A percentile compares a stretch with the other conserved stretches of the same genome.
Evolutionary conservation across 2,113 vertebrate genomes (phyloP).

Genomic region (Passer montanus): DNA sequence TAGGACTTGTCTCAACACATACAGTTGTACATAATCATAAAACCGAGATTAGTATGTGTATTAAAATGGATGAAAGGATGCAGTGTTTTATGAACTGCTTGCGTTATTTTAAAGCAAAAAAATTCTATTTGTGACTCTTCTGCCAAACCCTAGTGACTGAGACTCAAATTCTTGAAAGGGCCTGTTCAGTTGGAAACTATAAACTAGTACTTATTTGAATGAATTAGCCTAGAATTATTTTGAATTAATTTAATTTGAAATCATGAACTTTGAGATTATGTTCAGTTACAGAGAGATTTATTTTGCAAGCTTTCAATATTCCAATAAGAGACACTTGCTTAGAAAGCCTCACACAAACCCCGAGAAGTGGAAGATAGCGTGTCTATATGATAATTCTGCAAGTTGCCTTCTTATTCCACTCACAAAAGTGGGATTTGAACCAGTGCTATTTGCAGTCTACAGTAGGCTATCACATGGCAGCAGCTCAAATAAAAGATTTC

Average conservation of each 20-base stretch:
- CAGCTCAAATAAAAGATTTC: neutral
- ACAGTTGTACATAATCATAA: neutral
- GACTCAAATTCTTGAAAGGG: neutral
- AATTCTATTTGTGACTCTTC: neutral
- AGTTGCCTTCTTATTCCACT: neutral
- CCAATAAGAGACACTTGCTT: neutral
- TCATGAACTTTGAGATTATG: neutral
- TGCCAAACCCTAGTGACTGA: neutral
- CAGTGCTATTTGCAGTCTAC: neutral
- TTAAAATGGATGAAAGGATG: neutral
- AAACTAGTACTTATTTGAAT: neutral
- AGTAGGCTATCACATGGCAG: neutral
- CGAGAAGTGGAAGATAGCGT: neutral
- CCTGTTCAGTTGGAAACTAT: neutral
- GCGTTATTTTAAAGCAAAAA: neutral
- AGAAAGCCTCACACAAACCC: neutral
- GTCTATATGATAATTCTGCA: neutral
- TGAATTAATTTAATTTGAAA: neutral
- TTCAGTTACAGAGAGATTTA: neutral
- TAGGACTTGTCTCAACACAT: neutral
- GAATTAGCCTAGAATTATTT: neutral
- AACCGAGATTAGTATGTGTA: neutral
- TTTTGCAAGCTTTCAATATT: neutral
- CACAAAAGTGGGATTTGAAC: neutral
- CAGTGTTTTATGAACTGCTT: neutral